Evolutionary conservation across 2,797 vertebrate genomes (phyloP), one percentile per base, ranked within the genome.

Genomic region (Cossypha heuglini): DNA sequence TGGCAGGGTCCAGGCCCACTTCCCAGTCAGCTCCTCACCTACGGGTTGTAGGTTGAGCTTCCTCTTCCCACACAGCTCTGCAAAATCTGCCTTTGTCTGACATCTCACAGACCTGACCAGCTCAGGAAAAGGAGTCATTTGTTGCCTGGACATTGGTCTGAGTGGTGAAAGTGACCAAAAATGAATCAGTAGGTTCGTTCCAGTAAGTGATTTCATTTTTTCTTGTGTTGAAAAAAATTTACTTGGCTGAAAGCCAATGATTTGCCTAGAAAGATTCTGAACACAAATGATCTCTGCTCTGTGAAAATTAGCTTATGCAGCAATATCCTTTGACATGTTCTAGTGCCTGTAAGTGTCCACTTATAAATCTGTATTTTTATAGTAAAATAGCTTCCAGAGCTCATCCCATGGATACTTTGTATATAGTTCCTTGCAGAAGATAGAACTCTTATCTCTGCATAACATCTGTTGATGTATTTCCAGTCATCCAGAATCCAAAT

Each of bases 151-250:
- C 35, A 16, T 86, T 61, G 64, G 73, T 31, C 35, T 29, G 68
- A 54, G 72, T 20, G 64, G 87, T 80, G 91, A 90, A 95, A 93
- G 82, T 86, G 68, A 58, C 68, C 42, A 61, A 80, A 94, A 94
- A 51, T 88, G 64, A 95, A 93, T 93, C 82, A 86, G 75, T 77
- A 77, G 1, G 28, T 74, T 90, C 1, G 15, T 95, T 97, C 79
- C 90, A 95, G 85, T 95, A 96, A 96, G 35, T 83, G 68, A 64
- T 87, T 95, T 97, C 54, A 86, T 91, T 93, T 94, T 91, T 55
- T 64, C 75, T 88, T 51, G 15, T 62, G 57, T 37, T 68, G 45
- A 81, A 73, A 81, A 52, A 29, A 57, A 6, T 29, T 29, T 58
- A 21, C 59, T 81, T 90, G 94, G 87, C 75, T 83, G 26, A 58